Evolutionary conservation across 2,888 invertebrate genomes (phyloP), one percentile per base, ranked within the genome.

Genomic region (Fragum whitleyi): DNA sequence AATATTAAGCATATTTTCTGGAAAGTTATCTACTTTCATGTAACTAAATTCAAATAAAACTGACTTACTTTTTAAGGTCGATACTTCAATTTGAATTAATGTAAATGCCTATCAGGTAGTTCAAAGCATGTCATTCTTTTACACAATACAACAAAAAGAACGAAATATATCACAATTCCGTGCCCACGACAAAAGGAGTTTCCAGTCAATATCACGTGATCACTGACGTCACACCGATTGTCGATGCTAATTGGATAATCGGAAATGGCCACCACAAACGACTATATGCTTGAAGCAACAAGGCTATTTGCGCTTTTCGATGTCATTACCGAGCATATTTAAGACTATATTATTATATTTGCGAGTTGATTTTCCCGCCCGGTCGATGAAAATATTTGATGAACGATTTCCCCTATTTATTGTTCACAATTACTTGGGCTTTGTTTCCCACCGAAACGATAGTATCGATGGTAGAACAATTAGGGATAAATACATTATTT

Each of bases 271-370:
- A 65, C 65, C 65, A 26, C 65, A 65, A 65, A 65, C 65, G 1
- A 39, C 65, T 42, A 26, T 65, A 65, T 26, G 65, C 65, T 42
- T 65, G 23, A 26, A 65, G 65, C 42, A 65, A 65, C 65, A 65
- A 65, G 42, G 65, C 65, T 70, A 70, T 70, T 76, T 76, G 62
- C 76, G 62, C 71, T 29, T 62, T 26, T 70, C 42, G 70, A 76
- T 70, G 70, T 62, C 61, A 76, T 76, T 76, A 76, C 62, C 29
- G 70, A 76, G 47, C 59, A 70, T 70, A 76, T 61, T 76, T 76
- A 76, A 76, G 76, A 76, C 51, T 70, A 76, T 76, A 65, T 65
- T 65, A 65, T 65, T 65, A 42, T 68, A 74, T 74, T 74, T 74
- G 68, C 42, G 67, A 29, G 51, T 47, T 74, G 65, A 74, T 74